These are phyloP conservation scores for Oreochromis aureus DNA, from an alignment of 2,113 vertebrate species.

Conservation along the genomic window DNA sequence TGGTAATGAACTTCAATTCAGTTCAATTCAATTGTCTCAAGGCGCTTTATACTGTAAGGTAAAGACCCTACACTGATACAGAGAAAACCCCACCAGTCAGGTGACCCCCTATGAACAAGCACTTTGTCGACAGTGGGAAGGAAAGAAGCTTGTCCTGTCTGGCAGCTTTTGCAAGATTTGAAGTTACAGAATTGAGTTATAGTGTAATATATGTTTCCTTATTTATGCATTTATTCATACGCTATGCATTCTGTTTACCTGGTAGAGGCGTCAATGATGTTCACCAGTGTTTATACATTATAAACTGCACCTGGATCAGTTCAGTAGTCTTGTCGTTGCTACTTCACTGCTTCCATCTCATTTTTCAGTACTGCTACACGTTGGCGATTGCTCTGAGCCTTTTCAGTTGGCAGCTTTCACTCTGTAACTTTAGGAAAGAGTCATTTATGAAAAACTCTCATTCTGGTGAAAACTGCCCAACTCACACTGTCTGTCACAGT, in stretches of 20 bases:
- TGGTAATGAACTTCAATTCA: neutral
- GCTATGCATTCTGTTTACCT: neutral
- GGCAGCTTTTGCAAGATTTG: neutral
- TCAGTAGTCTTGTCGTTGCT: neutral
- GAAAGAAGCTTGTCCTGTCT: neutral
- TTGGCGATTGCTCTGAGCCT: neutral
- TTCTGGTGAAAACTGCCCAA: neutral
- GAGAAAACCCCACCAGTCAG: accelerated
- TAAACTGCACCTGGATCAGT: neutral
- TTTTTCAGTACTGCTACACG: neutral
- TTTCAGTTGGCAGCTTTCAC: neutral
- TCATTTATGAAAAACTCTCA: neutral
- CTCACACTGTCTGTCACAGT: neutral
- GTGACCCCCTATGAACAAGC: neutral
- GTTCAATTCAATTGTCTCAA: neutral
- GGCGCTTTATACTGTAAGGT: neutral
- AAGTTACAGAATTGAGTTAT: neutral
- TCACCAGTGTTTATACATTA: neutral
- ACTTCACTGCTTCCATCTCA: neutral
- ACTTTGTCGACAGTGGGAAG: neutral
- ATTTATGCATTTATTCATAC: neutral
- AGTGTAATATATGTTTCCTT: neutral
- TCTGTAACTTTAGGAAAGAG: neutral
- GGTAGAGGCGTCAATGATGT: neutral
- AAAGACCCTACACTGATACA: neutral